Percentiles rank a stretch among this genome's conserved stretches.
Evolutionary conservation across 2,888 invertebrate species (phyloP).

Genomic region (Laothoe populi): DNA sequence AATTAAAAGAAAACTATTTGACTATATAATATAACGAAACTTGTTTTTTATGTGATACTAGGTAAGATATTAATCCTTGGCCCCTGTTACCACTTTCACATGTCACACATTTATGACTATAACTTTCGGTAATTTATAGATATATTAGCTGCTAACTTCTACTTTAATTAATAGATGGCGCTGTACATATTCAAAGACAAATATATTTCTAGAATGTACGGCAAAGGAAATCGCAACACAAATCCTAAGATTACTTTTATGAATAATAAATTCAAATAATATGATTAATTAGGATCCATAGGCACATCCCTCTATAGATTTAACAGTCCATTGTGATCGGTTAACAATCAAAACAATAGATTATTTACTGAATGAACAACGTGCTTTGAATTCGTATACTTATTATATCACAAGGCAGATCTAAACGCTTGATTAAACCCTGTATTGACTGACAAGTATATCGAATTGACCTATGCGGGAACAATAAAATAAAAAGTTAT

Average conservation of each 20-base stretch:
- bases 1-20: too few relatives aligned
- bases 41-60: neutral
- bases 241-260: too few relatives aligned
- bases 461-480: neutral
- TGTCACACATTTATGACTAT: neutral
- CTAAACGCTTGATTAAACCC: neutral
- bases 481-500: too few relatives aligned
- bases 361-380: constrained; percentile 35
- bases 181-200: too few relatives aligned
- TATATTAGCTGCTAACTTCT: neutral
- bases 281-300: neutral
- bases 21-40: too few relatives aligned
- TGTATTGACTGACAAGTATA: neutral
- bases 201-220: too few relatives aligned
- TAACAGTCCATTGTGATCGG: constrained; percentile 25
- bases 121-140: constrained; percentile 4
- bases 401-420: neutral
- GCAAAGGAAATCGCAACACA: too few relatives aligned
- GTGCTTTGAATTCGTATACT: constrained; percentile 8
- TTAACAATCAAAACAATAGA: constrained; percentile 26
- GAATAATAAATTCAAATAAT: neutral
- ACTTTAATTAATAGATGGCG: neutral
- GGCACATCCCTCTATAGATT: constrained; percentile 1
- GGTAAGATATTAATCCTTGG: neutral
- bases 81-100: constrained; percentile 1